These are phyloP conservation scores for Nemurella pictetii DNA, from an alignment of 2,888 invertebrate genomes.

Conservation along the genomic window DNA sequence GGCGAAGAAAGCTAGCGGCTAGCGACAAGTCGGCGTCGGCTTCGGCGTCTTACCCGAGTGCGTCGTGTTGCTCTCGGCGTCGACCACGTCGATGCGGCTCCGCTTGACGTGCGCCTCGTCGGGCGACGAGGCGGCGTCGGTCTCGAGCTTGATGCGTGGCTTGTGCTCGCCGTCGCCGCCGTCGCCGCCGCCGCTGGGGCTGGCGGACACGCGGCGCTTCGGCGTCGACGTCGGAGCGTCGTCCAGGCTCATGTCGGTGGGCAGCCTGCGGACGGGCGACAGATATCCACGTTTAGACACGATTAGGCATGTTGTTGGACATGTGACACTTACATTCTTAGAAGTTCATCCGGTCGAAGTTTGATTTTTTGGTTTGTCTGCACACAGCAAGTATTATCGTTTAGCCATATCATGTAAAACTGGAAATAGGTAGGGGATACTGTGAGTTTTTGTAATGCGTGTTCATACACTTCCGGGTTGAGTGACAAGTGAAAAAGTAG, in stretches of 20 bases:
- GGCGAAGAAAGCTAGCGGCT: no score
- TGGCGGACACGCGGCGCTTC: conserved; percentile 43
- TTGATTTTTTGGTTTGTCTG: no score
- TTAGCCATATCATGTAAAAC: no score
- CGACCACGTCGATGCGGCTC: conserved; percentile 77
- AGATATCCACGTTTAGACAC: not conserved
- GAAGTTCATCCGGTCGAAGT: conserved; percentile 47
- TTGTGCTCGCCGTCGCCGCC: conserved; percentile 52
- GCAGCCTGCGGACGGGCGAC: conserved; percentile 16
- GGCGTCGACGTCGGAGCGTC: conserved; percentile 47
- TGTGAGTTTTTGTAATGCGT: no score
- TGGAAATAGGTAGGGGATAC: no score
- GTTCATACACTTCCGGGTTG: no score
- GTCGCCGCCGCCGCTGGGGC: no score
- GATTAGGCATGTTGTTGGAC: conserved; percentile 44
- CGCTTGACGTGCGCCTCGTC: conserved; percentile 69
- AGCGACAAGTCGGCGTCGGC: no score
- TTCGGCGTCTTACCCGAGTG: conserved; percentile 75
- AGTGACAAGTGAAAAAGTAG: no score
- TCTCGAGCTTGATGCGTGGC: conserved; percentile 62
- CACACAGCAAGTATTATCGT: no score
- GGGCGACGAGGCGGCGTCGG: conserved; percentile 66
- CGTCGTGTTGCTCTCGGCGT: conserved; percentile 88
- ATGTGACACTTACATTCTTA: conserved; percentile 24
- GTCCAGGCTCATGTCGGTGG: conserved; percentile 47